Conservation (phyloP, 2,797 vertebrate species). For the Cetoscarus ocellatus region DNA sequence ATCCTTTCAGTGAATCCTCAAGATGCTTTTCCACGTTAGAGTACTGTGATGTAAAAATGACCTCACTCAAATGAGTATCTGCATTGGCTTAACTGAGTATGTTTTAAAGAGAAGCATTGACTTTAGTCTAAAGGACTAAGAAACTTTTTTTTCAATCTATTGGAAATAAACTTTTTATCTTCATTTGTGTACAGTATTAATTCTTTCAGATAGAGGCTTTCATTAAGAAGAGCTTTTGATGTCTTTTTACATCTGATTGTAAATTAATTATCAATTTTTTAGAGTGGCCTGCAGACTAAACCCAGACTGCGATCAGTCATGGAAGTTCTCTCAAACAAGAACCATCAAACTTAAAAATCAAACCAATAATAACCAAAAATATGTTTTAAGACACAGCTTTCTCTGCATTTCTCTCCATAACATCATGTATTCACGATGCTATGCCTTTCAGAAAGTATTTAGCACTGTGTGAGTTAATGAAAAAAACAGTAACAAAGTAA, state of each 20-base stretch:
- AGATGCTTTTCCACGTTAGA: too few relatives aligned
- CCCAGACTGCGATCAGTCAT: constrained; percentile 13
- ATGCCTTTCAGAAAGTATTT: constrained; percentile 1
- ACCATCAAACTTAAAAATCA: not conserved
- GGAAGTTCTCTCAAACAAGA: constrained; percentile 27
- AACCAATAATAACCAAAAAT: constrained; percentile 17
- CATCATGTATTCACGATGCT: not conserved
- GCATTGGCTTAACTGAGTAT: too few relatives aligned
- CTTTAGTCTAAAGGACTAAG: too few relatives aligned
- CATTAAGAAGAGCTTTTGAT: constrained; percentile 1
- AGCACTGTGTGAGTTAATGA: not conserved
- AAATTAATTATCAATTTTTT: not conserved
- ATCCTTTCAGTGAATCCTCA: too few relatives aligned
- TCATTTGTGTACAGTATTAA: not conserved
- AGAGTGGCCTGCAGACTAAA: constrained; percentile 14
- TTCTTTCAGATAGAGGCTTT: not conserved
- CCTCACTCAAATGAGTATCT: too few relatives aligned
- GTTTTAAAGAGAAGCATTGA: too few relatives aligned
- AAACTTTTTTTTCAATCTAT: too few relatives aligned
- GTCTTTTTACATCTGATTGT: constrained; percentile 3
- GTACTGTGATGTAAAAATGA: too few relatives aligned
- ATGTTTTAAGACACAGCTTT: constrained; percentile 2
- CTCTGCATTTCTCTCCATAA: not conserved
- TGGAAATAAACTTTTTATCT: not conserved
- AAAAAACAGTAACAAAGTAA: not conserved